A percentile compares a stretch with the other conserved stretches of the same genome.
These are phyloP conservation scores for Scolopax mira DNA, from an alignment of 2,113 vertebrate species.

Conservation along the genomic window DNA sequence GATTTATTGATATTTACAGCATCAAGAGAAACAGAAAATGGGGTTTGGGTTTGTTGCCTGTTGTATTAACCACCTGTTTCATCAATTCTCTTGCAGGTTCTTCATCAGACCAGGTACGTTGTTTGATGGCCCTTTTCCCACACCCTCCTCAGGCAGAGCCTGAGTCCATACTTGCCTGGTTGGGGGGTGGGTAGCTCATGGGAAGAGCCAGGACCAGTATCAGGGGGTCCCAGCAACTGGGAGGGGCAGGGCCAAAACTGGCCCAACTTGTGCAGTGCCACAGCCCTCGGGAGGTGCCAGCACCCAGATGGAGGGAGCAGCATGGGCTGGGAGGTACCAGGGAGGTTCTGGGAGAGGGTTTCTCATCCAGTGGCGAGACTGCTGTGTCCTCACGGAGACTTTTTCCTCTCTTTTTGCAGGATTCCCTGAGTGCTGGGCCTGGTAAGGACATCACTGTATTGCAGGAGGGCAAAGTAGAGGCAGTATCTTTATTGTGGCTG, in stretches of 20 bases:
- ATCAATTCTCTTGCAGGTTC: slow-evolving; percentile 63
- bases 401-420: slow-evolving; percentile 60
- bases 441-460: slow-evolving; percentile 60
- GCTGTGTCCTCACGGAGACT: not conserved
- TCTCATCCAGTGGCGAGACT: not conserved
- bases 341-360: not conserved
- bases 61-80: not conserved
- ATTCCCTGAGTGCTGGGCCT: slow-evolving; percentile 59
- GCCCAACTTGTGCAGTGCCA: not conserved
- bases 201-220: not conserved
- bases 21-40: not conserved
- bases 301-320: not conserved
- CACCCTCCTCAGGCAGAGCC: not conserved
- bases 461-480: not conserved
- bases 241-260: not conserved
- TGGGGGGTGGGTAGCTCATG: accelerated
- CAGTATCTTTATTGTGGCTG: not conserved
- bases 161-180: not conserved
- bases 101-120: slow-evolving; percentile 71
- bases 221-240: not conserved
- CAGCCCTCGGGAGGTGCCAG: not conserved
- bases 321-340: accelerated
- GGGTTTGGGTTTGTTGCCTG: not conserved
- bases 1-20: not conserved
- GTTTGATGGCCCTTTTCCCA: accelerated